These are phyloP conservation scores for Phocides pigmalion DNA, from an alignment of 1,140 invertebrate genomes.

Conservation along the genomic window DNA sequence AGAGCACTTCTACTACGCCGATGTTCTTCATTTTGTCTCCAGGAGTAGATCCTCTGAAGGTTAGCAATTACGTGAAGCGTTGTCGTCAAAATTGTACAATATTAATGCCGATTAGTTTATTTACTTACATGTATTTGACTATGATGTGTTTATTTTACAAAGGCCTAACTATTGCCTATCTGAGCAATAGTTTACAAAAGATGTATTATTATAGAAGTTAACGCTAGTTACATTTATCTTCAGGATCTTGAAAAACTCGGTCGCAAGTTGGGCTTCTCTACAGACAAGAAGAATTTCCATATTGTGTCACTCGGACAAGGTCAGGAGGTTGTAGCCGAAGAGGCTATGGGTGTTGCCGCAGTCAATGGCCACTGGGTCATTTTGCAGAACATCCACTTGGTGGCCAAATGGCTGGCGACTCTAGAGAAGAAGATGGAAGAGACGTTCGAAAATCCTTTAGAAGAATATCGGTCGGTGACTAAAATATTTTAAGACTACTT, in stretches of 20 bases:
- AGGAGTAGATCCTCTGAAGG: constrained; percentile 96
- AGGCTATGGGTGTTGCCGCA: constrained; percentile 91
- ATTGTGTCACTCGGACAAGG: constrained; percentile 97
- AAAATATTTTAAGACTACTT: background rate
- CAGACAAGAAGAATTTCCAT: constrained; percentile 93
- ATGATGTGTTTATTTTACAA: too few species aligned
- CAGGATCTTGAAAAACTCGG: constrained; percentile 79
- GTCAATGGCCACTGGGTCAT: constrained; percentile 96
- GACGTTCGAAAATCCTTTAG: constrained; percentile 87
- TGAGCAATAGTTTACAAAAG: too few species aligned
- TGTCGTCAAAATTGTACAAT: background rate
- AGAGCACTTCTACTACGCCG: constrained; percentile 92
- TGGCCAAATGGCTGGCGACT: constrained; percentile 93
- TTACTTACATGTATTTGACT: too few species aligned
- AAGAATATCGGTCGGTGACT: constrained; percentile 84
- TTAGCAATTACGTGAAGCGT: constrained; percentile 25
- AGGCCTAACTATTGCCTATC: too few species aligned
- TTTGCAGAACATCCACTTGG: constrained; percentile 95
- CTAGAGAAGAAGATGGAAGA: constrained; percentile 97
- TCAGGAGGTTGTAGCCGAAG: constrained; percentile 95
- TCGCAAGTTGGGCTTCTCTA: constrained; percentile 91
- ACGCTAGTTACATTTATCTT: constrained; percentile 30
- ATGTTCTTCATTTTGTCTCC: constrained; percentile 98
- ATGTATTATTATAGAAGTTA: too few species aligned
- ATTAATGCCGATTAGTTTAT: background rate